Evolutionary conservation across 2,797 vertebrate species (phyloP).

Genomic region (Tenualosa thibaudeaui): DNA sequence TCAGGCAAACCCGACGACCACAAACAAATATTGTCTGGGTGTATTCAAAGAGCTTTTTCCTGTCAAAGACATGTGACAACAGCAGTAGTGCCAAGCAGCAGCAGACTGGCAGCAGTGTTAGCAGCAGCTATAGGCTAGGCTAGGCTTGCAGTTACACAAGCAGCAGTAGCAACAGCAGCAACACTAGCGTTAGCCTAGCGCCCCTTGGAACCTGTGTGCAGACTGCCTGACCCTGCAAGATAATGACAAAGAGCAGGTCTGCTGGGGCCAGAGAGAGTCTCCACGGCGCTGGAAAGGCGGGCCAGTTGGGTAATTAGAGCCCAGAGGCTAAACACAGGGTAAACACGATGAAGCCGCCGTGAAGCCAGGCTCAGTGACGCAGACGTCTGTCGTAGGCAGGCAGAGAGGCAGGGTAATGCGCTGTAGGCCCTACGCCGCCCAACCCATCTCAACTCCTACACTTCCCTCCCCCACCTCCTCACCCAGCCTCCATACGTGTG

Average conservation of each 20-base stretch:
- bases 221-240: conserved; percentile 37
- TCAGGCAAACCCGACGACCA: no score
- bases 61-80: neutral
- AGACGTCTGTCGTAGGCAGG: neutral
- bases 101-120: neutral
- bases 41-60: neutral
- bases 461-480: neutral
- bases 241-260: conserved; percentile 40
- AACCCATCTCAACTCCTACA: neutral
- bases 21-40: no score
- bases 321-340: conserved; percentile 57
- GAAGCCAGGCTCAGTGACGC: conserved; percentile 36
- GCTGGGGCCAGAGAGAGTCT: conserved; percentile 44
- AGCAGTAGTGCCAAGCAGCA: neutral
- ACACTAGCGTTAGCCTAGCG: conserved; percentile 4
- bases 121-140: neutral
- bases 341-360: conserved; percentile 55
- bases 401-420: neutral
- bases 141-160: neutral
- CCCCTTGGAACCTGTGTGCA: conserved; percentile 16
- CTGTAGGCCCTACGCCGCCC: neutral
- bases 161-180: conserved; percentile 35
- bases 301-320: conserved; percentile 58
- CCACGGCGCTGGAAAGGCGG: conserved; percentile 52
- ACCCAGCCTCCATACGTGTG: neutral